Base-by-base conservation (phyloP, 2,888 invertebrate genomes). In the Tigriopus californicus region DNA sequence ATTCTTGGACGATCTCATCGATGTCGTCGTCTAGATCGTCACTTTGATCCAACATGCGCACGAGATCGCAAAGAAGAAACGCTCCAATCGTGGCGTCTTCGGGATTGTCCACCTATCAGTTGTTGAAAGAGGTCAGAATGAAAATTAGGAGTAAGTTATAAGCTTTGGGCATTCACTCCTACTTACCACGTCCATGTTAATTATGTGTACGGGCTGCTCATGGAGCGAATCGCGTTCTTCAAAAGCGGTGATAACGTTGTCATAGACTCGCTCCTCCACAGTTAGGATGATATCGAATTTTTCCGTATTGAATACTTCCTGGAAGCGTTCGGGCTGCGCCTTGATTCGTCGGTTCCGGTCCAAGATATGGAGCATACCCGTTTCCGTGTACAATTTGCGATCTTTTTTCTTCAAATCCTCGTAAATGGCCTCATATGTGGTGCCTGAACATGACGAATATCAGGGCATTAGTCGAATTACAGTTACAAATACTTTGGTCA, bases 71-170 rank as follows among this genome's bases (percentile, higher is more conserved):
- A 65, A 99, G 94, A 66, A 95, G 77, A 56, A 97, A 95, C 41
- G 98, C 97, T 64, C 98, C 98, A 68, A 98, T 83, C 2, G 97
- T 91, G 1, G 98, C 98, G 73, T 99, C 98, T 72, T 99, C 98
- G 65, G 97, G 92, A 74, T 98, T 99, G 75, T 99, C 98, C 71
- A 49, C 22, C 49, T 91, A 99, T 94, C 8, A 8, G 8, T 5
- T 3, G 33, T 33, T 33, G 4, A 49, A 15, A 22, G 20, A 49
- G 22, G 5, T 20, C 15, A 49, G 22, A 44, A 5, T 44, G 44
- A 15, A n/a, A 11, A n/a, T n/a, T n/a, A 6, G n/a, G 10, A 44
- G 18, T 6, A 18, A 11, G 15, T 5, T 6, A 22, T 49, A 13
- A 20, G 20, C 11, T 13, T 2, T 49, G 5, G 6, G 20, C 11